A percentile compares a stretch with the other conserved stretches of the same genome.
phyloP scores from a whole-genome alignment of 2,797 vertebrate species.

The Enteromius viviparus region DNA sequence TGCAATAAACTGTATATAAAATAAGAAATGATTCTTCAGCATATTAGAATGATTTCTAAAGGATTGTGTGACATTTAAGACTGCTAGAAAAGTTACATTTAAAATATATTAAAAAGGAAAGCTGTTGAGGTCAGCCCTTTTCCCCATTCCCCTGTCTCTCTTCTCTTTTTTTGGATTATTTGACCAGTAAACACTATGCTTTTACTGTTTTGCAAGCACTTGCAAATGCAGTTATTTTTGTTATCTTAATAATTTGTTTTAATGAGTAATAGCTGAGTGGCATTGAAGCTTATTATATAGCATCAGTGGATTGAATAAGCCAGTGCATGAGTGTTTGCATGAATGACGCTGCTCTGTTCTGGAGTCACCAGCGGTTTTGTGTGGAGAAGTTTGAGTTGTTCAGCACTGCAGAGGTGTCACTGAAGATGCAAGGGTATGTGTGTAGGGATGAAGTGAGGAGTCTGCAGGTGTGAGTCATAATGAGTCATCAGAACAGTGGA shows the following conservation, averaged over 20 bases:
- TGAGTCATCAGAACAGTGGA: conserved; percentile 88
- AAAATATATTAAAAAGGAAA: too few species aligned
- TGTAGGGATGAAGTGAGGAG: conserved; percentile 76
- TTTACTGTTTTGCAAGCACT: neutral
- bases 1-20: neutral
- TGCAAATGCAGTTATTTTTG: neutral
- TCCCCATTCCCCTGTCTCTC: neutral
- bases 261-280: neutral
- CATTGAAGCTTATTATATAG: neutral
- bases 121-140: neutral
- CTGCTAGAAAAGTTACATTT: too few species aligned
- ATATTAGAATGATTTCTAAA: neutral
- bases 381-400: conserved; percentile 2
- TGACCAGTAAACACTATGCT: neutral
- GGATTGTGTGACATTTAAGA: neutral
- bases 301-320: conserved; percentile 8
- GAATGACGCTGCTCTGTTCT: neutral
- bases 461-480: conserved; percentile 93
- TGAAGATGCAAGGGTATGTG: conserved; percentile 4
- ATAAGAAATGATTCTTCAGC: neutral
- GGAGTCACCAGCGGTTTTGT: neutral
- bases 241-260: neutral
- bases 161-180: neutral
- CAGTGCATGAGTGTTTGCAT: neutral
- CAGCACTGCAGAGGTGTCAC: neutral